Evolutionary conservation across 2,113 vertebrate species (phyloP), one percentile per base, ranked within the genome.

Genomic region (Tor tambroides): DNA sequence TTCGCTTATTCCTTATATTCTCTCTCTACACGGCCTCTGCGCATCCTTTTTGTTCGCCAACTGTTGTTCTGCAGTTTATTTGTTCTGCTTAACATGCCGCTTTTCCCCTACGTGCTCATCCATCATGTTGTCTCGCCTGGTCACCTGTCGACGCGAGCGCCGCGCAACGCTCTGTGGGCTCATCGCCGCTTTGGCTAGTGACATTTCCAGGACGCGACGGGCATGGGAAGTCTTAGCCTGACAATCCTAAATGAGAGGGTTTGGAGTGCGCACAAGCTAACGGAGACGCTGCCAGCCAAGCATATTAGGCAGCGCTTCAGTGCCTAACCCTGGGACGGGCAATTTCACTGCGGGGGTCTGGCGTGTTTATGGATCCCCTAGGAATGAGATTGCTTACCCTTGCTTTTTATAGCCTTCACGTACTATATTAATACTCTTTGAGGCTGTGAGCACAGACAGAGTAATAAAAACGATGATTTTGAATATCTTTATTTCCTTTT

Each of bases 151-250:
- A 43, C 67, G 23, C 0, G 32, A 82, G 51, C 38, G 26, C 38
- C 26, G 23, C 11, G 28, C 21, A 80, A 46, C 38, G 12, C 41
- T 87, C 54, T 38, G 56, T 76, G 23, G 69, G 65, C 43, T 75
- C 78, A 32, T 32, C 54, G 19, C 43, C 49, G 38, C 35, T 59
- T 86, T 69, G 84, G 78, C 63, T 28, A 11, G 46, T 81, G 85
- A 81, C 85, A 82, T 82, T 87, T 87, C n/a, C 63, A 86, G 78
- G 86, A 81, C 38, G 59, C 54, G 12, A 32, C 69, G 72, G 67
- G 54, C 79, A 76, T 46, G 69, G 26, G 69, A 80, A 80, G 77
- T 38, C 75, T 79, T 35, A 54, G 81, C 65, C 65, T 54, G 81
- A 83, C 81, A 83, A 83, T 69, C 77, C 43, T 63, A 67, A 69